Conservation (phyloP, 2,797 vertebrate genomes). For the Danio albolineatus region DNA sequence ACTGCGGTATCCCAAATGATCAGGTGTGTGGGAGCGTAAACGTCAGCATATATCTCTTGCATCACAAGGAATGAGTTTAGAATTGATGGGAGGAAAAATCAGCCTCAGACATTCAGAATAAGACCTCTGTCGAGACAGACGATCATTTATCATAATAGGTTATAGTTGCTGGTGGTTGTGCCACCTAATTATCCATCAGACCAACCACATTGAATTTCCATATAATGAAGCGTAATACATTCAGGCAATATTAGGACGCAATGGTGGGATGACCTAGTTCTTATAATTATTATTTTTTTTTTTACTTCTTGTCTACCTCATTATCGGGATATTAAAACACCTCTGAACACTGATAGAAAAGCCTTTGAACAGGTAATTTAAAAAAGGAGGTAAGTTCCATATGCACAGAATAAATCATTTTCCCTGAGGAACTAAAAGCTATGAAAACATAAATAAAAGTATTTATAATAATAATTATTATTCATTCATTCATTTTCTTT, state of each 20-base stretch:
- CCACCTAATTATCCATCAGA: slow-evolving; percentile 42
- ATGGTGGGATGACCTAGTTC: slow-evolving; percentile 41
- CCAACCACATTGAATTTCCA: slow-evolving; percentile 13
- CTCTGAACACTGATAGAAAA: slow-evolving; percentile 32
- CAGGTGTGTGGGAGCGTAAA: neutral
- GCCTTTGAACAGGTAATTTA: slow-evolving; percentile 47
- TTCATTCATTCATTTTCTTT: too few species aligned
- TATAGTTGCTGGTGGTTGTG: neutral
- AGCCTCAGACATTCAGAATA: neutral
- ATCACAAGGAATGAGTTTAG: neutral
- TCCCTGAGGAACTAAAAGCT: neutral
- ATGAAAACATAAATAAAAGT: neutral
- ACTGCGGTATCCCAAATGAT: neutral
- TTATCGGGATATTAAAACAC: slow-evolving; percentile 47
- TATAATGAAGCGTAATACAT: slow-evolving; percentile 39
- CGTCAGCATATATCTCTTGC: slow-evolving; percentile 12
- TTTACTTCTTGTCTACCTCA: slow-evolving; percentile 39
- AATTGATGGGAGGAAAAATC: slow-evolving; percentile 13
- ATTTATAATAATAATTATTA: too few species aligned
- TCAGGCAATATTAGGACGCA: slow-evolving; percentile 30
- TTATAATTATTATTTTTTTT: neutral
- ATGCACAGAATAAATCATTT: slow-evolving; percentile 38
- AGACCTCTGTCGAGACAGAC: neutral
- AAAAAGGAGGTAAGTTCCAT: slow-evolving; percentile 37
- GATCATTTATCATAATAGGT: slow-evolving; percentile 11